Percentiles rank a stretch among this genome's conserved stretches.
phyloP scores from a whole-genome alignment of 2,888 invertebrate genomes.

The Cantharis nigra region DNA sequence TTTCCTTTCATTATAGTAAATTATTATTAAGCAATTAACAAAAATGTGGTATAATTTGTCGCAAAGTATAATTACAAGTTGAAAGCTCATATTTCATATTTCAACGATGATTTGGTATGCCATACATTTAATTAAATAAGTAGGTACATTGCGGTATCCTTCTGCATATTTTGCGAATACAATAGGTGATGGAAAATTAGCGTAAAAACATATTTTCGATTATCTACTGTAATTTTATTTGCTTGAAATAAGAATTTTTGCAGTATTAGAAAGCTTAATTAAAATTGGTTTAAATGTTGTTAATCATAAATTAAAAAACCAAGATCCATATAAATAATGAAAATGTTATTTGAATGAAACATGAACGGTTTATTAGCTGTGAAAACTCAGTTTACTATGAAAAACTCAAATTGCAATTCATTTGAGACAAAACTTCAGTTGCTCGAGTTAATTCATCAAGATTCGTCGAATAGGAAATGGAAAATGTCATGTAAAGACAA shows the following conservation, averaged over 20 bases:
- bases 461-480: conserved; percentile 31
- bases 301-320: background rate
- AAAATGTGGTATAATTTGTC: too few species aligned
- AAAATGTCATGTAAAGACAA: conserved; percentile 31
- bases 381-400: conserved; percentile 17
- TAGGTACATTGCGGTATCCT: background rate
- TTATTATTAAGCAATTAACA: too few species aligned
- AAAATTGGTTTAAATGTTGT: background rate
- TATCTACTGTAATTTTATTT: background rate
- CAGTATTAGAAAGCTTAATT: background rate
- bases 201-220: background rate
- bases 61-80: too few species aligned
- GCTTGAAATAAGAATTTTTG: background rate
- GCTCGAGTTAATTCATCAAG: conserved; percentile 29
- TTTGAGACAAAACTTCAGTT: conserved; percentile 17
- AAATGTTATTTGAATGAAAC: background rate
- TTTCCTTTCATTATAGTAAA: too few species aligned
- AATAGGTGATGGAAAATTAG: background rate
- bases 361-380: conserved; percentile 10
- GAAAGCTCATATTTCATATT: too few species aligned
- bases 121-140: background rate
- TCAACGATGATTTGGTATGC: background rate
- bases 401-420: conserved; percentile 23
- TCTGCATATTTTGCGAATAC: background rate
- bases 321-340: background rate